Evolutionary conservation across 1,140 invertebrate genomes (phyloP).

Genomic region (Watersipora subatra): DNA sequence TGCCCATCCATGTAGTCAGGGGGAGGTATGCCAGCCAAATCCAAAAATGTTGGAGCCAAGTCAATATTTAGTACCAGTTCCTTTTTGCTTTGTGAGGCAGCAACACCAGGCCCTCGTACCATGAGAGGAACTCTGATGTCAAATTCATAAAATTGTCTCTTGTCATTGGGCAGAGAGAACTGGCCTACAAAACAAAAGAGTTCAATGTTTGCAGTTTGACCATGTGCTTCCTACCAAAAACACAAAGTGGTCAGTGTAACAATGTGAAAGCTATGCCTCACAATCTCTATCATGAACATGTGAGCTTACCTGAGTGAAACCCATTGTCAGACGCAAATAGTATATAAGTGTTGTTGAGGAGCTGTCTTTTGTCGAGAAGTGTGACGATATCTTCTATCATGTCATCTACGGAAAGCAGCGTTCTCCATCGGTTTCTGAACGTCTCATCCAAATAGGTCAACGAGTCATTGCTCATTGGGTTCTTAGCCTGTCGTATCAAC

Average conservation of each 20-base stretch:
- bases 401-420: slow-evolving; percentile 71
- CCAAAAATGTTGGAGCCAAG: slow-evolving; percentile 63
- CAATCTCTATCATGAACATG: no score
- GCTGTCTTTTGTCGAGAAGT: slow-evolving; percentile 42
- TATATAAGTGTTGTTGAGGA: slow-evolving; percentile 61
- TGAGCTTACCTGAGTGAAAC: slow-evolving; percentile 68
- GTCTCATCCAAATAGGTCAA: slow-evolving; percentile 19
- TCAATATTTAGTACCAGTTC: slow-evolving; percentile 61
- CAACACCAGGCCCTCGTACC: slow-evolving; percentile 58
- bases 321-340: slow-evolving; percentile 78
- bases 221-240: no score
- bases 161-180: slow-evolving; percentile 70
- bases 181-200: slow-evolving; percentile 49
- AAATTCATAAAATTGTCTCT: slow-evolving; percentile 73
- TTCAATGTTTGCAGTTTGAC: no score
- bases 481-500: slow-evolving; percentile 45
- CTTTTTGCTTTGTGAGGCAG: slow-evolving; percentile 28
- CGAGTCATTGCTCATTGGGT: slow-evolving; percentile 24
- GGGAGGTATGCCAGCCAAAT: slow-evolving; percentile 47
- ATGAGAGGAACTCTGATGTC: slow-evolving; percentile 69
- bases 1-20: slow-evolving; percentile 52
- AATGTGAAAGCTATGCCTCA: no score
- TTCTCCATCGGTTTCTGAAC: slow-evolving; percentile 43
- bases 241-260: no score
- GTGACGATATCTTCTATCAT: slow-evolving; percentile 54